Evolutionary conservation across 2,888 invertebrate species (phyloP), one percentile per base, ranked within the genome.

Genomic region (Drosophila anomelani): DNA sequence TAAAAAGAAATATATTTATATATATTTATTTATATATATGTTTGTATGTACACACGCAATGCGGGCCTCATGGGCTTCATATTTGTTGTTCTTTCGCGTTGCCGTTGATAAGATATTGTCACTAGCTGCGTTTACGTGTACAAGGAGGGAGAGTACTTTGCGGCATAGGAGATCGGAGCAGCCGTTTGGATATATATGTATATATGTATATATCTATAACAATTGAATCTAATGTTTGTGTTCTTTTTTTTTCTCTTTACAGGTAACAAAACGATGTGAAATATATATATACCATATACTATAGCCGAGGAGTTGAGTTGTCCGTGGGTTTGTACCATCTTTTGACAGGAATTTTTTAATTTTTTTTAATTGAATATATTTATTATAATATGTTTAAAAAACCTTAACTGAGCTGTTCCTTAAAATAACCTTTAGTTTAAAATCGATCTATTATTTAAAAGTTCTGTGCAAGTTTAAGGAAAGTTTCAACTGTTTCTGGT

Each of bases 101-200:
- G 64, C 72, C 49, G 73, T 69, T 84, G 89, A 86, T 84, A 84
- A 84, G 79, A 86, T 86, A 71, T 74, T 81, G 74, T 80, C 87
- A 85, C 80, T 85, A 69, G 64, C 67, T 39, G 49, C 71, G 76
- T 78, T 76, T 72, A 71, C 36, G 56, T 23, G 20, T 56, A 6
- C n/a, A 3, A 20, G 53, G 51, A 20, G 34, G 36, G 17, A 41
- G 32, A 32, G 51, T 34, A 23, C 15, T 63, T 17, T 7, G 15
- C 13, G 26, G 17, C 10, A 10, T 10, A n/a, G n/a, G 4, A 20
- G 39, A 39, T n/a, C 12, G 17, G 26, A 36, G n/a, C 32, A 34
- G 8, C 34, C 51, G 51, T 51, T 20, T 9, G 20, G 29, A 8
- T 29, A 20, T 34, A 36, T 32, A 13, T 41, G 29, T 32, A 7